These are phyloP conservation scores for Heliothis subflexa DNA, from an alignment of 1,140 invertebrate genomes.

Conservation along the genomic window DNA sequence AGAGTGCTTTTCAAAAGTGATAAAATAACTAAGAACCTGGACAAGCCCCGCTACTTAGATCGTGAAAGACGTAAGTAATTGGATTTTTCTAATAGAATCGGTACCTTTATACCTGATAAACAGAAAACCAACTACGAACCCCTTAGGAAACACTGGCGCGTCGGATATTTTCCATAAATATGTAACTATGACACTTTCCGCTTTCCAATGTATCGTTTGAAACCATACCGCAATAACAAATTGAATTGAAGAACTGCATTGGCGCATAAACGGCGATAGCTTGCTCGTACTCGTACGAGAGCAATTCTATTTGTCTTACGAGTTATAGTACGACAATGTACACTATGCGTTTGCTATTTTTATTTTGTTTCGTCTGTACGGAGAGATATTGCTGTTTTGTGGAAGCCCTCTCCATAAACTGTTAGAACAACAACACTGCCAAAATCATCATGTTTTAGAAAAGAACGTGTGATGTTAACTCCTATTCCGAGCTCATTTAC, in stretches of 20 bases:
- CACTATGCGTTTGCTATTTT: constrained; percentile 2
- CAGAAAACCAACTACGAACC: background rate
- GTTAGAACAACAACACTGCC: background rate
- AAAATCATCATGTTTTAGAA: background rate
- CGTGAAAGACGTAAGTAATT: constrained; percentile 1
- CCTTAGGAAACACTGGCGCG: background rate
- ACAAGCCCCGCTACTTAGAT: background rate
- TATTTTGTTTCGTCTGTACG: constrained; percentile 4
- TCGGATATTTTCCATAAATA: constrained; percentile 6
- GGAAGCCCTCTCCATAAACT: background rate
- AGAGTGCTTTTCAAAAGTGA: constrained; percentile 1
- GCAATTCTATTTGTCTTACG: constrained; percentile 34
- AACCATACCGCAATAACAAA: constrained; percentile 28
- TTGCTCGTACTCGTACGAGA: constrained; percentile 22
- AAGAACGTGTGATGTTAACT: too few relatives aligned
- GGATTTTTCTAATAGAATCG: constrained; percentile 5
- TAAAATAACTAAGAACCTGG: background rate
- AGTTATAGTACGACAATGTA: constrained; percentile 25
- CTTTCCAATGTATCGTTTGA: constrained; percentile 25
- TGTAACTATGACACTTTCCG: constrained; percentile 16
- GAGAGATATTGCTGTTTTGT: constrained; percentile 6
- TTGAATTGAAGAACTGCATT: constrained; percentile 36
- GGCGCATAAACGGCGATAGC: constrained; percentile 33
- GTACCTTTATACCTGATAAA: background rate
- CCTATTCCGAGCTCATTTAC: too few relatives aligned